Evolutionary conservation across 2,113 vertebrate species (phyloP).

Genomic region (Mobula birostris): DNA sequence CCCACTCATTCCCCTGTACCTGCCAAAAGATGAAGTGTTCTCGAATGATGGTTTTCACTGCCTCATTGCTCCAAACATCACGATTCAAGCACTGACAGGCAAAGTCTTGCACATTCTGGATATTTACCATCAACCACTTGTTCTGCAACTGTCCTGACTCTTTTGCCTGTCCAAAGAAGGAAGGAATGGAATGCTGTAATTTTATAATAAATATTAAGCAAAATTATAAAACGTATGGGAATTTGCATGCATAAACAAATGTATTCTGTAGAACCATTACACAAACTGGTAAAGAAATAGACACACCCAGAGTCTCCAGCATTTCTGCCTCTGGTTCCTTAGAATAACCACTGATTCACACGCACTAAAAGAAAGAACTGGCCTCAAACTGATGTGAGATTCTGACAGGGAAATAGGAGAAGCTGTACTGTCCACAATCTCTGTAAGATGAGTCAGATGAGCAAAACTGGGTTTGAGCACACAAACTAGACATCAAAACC

Average conservation of each 20-base stretch:
- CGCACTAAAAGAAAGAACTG: background rate
- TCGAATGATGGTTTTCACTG: slow-evolving; percentile 88
- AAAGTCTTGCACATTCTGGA: slow-evolving; percentile 96
- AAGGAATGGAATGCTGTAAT: background rate
- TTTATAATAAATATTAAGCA: slow-evolving; percentile 2
- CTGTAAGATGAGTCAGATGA: background rate
- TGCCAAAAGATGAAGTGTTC: slow-evolving; percentile 99
- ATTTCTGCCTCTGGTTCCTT: background rate
- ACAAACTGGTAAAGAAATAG: background rate
- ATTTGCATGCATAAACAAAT: background rate
- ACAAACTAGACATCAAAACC: background rate
- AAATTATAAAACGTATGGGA: background rate
- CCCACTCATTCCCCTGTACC: slow-evolving; percentile 51
- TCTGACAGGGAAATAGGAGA: background rate
- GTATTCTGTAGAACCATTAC: background rate
- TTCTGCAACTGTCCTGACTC: slow-evolving; percentile 94
- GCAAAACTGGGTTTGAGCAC: background rate
- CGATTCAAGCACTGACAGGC: slow-evolving; percentile 96
- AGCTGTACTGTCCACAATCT: background rate
- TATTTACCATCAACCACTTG: slow-evolving; percentile 99
- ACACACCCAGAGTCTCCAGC: background rate
- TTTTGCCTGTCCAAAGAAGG: slow-evolving; percentile 70
- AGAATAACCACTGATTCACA: background rate
- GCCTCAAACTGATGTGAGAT: background rate
- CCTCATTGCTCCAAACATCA: slow-evolving; percentile 95